Evolutionary conservation across 2,113 vertebrate genomes (phyloP).

Genomic region (Turdus rufiventris): DNA sequence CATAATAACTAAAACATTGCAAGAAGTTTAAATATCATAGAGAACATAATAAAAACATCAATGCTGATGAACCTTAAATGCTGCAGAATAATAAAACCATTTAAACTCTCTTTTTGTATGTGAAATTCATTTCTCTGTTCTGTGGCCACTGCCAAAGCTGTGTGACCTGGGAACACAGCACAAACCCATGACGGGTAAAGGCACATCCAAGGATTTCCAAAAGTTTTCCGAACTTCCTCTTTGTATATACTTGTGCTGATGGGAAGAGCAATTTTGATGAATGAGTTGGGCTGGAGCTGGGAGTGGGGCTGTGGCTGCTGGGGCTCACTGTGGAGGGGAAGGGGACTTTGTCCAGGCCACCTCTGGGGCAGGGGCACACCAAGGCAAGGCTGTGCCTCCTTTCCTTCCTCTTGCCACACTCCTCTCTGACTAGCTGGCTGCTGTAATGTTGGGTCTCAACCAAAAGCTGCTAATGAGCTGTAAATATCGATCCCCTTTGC

Average conservation of each 20-base stretch:
- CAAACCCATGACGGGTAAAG: not conserved
- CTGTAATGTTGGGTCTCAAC: not conserved
- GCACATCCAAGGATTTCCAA: not conserved
- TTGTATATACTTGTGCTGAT: not conserved
- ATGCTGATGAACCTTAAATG: not conserved
- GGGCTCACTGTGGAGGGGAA: rapidly evolving
- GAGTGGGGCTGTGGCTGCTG: not conserved
- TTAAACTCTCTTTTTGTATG: not conserved
- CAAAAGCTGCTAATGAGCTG: not conserved
- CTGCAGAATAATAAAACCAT: not conserved
- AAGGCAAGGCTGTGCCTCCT: not conserved
- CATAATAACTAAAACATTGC: not conserved
- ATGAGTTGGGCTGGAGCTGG: not conserved
- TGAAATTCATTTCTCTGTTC: not conserved
- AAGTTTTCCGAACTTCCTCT: not conserved
- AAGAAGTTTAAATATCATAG: not conserved
- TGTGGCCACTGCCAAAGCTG: not conserved
- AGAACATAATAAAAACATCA: not conserved
- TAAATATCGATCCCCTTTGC: not conserved
- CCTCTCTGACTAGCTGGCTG: not conserved
- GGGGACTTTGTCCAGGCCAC: not conserved
- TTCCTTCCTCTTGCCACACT: not conserved
- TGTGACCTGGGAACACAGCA: not conserved
- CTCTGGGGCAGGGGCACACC: not conserved
- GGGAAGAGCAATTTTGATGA: not conserved